Base-by-base conservation (phyloP, 2,888 invertebrate genomes). In the Epiblema foenella region DNA sequence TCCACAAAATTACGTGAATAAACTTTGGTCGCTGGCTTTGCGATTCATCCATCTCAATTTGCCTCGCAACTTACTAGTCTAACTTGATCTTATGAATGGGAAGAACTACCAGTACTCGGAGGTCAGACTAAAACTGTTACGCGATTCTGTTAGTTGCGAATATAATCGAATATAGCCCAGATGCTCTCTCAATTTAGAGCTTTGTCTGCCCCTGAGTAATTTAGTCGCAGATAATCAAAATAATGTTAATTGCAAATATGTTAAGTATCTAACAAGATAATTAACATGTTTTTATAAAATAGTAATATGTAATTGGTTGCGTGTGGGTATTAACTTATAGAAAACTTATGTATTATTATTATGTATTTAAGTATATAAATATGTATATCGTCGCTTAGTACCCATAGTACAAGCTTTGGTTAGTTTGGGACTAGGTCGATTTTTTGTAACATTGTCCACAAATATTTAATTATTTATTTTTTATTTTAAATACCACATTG, bases 201-300 rank as follows among this genome's bases (percentile, higher is more conserved):
- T 54, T 29, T 29, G 56, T n/a, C 15, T 56, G 56, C 10, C 54
- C 56, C 7, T n/a, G n/a, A 17, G 9, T 56, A 56, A 56, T 56
- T n/a, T 56, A 56, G 29, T 10, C 56, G 15, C 10, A n/a, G 9
- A 33, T 33, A 56, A 56, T 56, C 29, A 3, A 15, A 11, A 2
- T 12, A 2, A n/a, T n/a, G n/a, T 33, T 33, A 56, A 33, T 56
- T 24, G n/a, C 33, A 33, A 33, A 33, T 33, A 33, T 33, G 33
- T 33, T 33, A 33, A 33, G 33, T 33, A 33, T 33, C 33, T 33
- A n/a, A n/a, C n/a, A n/a, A n/a, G n/a, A n/a, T n/a, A n/a, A n/a
- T n/a, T n/a, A n/a, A n/a, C n/a, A n/a, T n/a, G n/a, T n/a, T n/a
- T n/a, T n/a, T n/a, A n/a, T n/a, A 42, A 42, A 42, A 24, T 24